Evolutionary conservation across 2,113 vertebrate genomes (phyloP).

Genomic region (Xyrauchen texanus): DNA sequence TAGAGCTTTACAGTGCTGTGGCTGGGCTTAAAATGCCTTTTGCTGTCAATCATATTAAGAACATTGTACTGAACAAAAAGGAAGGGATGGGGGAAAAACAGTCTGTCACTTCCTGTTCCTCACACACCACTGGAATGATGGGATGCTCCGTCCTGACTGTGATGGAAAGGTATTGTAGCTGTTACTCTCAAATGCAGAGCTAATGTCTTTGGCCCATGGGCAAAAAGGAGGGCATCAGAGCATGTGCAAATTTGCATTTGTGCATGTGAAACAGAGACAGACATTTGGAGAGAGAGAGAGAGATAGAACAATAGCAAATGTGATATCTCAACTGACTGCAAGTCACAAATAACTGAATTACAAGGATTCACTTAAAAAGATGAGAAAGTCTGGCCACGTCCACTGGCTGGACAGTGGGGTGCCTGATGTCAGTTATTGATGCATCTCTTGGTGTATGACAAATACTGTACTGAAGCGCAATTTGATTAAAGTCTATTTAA

Average conservation of each 20-base stretch:
- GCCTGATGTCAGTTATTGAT: background rate
- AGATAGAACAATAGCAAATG: too few relatives aligned
- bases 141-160: conserved; percentile 35
- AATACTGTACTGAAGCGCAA: background rate
- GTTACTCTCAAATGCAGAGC: conserved; percentile 13
- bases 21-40: conserved; percentile 48
- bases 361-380: background rate
- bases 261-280: conserved; percentile 1
- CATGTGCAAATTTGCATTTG: background rate
- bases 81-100: background rate
- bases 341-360: conserved; percentile 14
- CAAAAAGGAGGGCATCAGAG: too few relatives aligned
- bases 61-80: conserved; percentile 39
- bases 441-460: too few relatives aligned
- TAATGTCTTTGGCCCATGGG: background rate
- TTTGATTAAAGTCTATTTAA: background rate
- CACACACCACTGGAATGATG: conserved; percentile 44
- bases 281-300: background rate
- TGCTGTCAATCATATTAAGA: conserved; percentile 52
- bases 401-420: background rate
- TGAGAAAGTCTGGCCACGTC: background rate
- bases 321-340: background rate
- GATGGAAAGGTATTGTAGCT: conserved; percentile 39
- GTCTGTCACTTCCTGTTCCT: conserved; percentile 52
- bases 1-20: conserved; percentile 17